Conservation (phyloP, 2,113 vertebrate species). For the Xenopus laevis region DNA sequence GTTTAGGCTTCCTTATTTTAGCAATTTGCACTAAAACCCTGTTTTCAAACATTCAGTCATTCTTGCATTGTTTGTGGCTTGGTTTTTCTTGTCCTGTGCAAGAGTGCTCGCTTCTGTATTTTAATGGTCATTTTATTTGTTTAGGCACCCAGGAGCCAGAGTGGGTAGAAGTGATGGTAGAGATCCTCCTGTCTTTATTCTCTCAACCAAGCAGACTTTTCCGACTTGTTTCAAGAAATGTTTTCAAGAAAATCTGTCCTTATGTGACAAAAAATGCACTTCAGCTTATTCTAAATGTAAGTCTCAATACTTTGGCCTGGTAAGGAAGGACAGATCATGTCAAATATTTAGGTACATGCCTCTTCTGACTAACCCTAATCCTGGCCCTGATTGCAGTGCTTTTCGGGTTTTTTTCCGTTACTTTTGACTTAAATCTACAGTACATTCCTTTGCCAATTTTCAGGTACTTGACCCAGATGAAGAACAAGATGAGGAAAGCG, state of each 20-base stretch:
- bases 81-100: no score
- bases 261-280: slow-evolving; percentile 74
- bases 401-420: no score
- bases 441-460: neutral
- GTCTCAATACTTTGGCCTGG: slow-evolving; percentile 47
- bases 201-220: slow-evolving; percentile 85
- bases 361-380: no score
- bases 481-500: slow-evolving; percentile 68
- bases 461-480: slow-evolving; percentile 83
- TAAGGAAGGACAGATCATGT: no score
- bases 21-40: no score
- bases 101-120: no score
- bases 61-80: no score
- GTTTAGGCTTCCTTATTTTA: no score
- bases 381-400: no score
- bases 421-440: no score
- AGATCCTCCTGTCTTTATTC: slow-evolving; percentile 85
- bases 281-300: slow-evolving; percentile 82
- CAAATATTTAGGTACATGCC: no score
- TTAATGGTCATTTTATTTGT: slow-evolving; percentile 13
- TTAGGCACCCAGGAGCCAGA: slow-evolving; percentile 68
- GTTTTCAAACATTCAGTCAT: no score
- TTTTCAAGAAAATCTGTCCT: slow-evolving; percentile 81
- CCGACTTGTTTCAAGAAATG: slow-evolving; percentile 77
- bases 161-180: slow-evolving; percentile 95